Conservation (phyloP, 1,140 invertebrate genomes). For the Kradibia gibbosae region DNA sequence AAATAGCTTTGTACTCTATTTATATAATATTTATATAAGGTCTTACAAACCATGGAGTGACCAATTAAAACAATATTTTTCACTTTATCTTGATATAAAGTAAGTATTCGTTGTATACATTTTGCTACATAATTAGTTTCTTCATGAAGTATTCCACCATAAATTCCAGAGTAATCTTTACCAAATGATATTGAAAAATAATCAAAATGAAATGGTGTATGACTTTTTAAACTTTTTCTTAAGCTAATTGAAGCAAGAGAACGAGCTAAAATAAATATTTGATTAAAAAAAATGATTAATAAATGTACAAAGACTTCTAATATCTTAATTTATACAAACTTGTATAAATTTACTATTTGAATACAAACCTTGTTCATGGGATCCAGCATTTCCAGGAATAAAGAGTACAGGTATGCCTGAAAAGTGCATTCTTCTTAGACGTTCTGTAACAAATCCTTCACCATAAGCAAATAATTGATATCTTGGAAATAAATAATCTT, state of each 20-base stretch:
- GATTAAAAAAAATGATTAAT: slow-evolving; percentile 17
- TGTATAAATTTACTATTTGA: neutral
- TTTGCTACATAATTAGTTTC: slow-evolving; percentile 85
- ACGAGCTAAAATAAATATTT: slow-evolving; percentile 76
- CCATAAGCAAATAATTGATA: slow-evolving; percentile 93
- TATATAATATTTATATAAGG: neutral
- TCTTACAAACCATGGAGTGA: slow-evolving; percentile 88
- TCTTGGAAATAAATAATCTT: slow-evolving; percentile 77
- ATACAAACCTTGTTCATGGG: slow-evolving; percentile 85
- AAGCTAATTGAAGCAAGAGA: slow-evolving; percentile 92
- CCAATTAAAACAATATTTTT: slow-evolving; percentile 84
- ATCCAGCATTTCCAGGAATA: slow-evolving; percentile 93
- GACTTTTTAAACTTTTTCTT: slow-evolving; percentile 79
- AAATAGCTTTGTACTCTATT: too few relatives aligned
- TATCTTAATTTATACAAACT: too few relatives aligned
- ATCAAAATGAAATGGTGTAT: slow-evolving; percentile 84
- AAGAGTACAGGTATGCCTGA: slow-evolving; percentile 92
- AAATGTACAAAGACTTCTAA: too few relatives aligned
- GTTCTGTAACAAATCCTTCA: slow-evolving; percentile 84
- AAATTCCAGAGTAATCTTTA: slow-evolving; percentile 68
- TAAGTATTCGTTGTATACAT: slow-evolving; percentile 82
- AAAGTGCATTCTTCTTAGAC: slow-evolving; percentile 81
- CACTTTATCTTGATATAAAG: slow-evolving; percentile 77
- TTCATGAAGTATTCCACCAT: slow-evolving; percentile 78
- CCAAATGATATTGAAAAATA: slow-evolving; percentile 80